Conservation (phyloP, 1,140 invertebrate genomes). For the Anoplophora glabripennis region DNA sequence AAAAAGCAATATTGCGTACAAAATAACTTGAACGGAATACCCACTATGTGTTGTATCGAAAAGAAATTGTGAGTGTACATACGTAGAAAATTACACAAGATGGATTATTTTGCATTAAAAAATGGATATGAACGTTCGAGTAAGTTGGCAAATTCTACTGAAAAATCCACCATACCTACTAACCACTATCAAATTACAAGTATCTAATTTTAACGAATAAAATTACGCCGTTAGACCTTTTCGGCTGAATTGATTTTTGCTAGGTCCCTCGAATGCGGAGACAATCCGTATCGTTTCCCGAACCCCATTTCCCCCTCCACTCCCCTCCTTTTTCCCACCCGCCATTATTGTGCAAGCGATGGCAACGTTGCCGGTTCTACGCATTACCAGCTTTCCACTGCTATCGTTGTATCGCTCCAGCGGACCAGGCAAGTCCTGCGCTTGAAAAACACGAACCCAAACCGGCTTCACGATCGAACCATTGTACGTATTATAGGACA, state of each 20-base stretch:
- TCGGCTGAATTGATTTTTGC: constrained; percentile 30
- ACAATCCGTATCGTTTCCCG: constrained; percentile 18
- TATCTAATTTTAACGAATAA: background rate
- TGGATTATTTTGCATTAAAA: constrained; percentile 11
- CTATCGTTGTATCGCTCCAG: constrained; percentile 32
- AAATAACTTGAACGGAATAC: too few species aligned
- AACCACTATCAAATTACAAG: background rate
- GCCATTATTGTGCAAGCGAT: constrained; percentile 22
- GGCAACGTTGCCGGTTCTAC: constrained; percentile 48
- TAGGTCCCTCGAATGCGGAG: constrained; percentile 29
- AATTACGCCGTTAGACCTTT: constrained; percentile 8
- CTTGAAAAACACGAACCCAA: constrained; percentile 20
- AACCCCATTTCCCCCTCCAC: constrained; percentile 31
- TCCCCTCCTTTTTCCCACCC: constrained; percentile 25
- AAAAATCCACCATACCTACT: constrained; percentile 20
- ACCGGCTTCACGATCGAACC: constrained; percentile 10
- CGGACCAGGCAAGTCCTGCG: constrained; percentile 26
- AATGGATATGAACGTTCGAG: constrained; percentile 14
- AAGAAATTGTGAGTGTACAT: constrained; percentile 18
- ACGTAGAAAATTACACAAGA: constrained; percentile 1
- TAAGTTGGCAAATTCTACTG: constrained; percentile 24
- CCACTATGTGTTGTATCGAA: too few species aligned
- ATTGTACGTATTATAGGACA: constrained; percentile 37
- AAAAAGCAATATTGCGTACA: too few species aligned
- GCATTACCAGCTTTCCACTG: constrained; percentile 35